Percentiles rank a stretch among this genome's conserved stretches.
These are phyloP conservation scores for Myoxocephalus aenaeus DNA, from an alignment of 2,797 vertebrate species.

Conservation along the genomic window DNA sequence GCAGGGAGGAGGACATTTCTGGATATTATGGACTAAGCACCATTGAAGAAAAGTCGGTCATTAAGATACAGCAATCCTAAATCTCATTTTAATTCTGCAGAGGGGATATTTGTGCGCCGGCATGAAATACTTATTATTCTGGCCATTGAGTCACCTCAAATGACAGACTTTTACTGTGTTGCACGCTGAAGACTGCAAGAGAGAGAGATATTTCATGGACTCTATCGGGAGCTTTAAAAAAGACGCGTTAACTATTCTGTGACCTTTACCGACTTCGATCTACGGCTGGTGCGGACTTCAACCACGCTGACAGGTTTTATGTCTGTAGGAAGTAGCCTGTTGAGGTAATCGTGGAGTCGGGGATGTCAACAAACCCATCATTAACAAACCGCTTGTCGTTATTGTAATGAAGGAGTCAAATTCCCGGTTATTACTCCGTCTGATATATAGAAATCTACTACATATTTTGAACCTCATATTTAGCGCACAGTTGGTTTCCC, in stretches of 20 bases:
- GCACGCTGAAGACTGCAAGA: conserved; percentile 8
- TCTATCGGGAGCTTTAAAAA: conserved; percentile 4
- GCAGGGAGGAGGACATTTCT: conserved; percentile 44
- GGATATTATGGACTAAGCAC: conserved; percentile 46
- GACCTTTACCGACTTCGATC: conserved; percentile 15
- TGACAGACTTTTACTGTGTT: conserved; percentile 13
- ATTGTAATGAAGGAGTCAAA: not conserved
- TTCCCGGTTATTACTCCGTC: not conserved
- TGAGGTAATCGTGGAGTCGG: not conserved
- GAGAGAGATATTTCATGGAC: conserved; percentile 2
- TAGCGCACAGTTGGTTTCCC: conserved; percentile 13
- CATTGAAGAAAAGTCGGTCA: conserved; percentile 54
- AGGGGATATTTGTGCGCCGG: conserved; percentile 13
- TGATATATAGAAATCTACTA: not conserved
- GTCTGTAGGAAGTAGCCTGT: not conserved
- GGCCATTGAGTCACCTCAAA: conserved; percentile 26
- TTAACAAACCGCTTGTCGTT: not conserved
- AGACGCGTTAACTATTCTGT: not conserved
- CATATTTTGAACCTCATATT: not conserved
- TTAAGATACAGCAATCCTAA: conserved; percentile 51
- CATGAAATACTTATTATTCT: conserved; percentile 43
- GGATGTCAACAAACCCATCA: not conserved
- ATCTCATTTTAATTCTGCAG: conserved; percentile 48
- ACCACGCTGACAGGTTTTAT: conserved; percentile 3
- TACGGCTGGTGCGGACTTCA: not conserved